phyloP scores from a whole-genome alignment of 2,888 invertebrate species.

The Anticlea derivata region DNA sequence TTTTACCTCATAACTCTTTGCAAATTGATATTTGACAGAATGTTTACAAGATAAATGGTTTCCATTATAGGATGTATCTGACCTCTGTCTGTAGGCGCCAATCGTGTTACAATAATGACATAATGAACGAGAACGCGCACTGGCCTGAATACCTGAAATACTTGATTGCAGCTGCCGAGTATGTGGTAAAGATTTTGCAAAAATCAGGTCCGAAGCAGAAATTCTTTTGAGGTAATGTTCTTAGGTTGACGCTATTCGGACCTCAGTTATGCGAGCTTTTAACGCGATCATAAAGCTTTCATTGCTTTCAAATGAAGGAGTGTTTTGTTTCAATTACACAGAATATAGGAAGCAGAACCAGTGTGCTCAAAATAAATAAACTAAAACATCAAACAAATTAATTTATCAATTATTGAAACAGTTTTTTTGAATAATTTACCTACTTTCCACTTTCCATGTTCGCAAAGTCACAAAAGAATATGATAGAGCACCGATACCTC shows the following conservation, averaged over 20 bases:
- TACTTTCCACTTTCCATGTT: too few species aligned
- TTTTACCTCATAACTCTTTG: conserved; percentile 20
- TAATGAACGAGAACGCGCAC: conserved; percentile 48
- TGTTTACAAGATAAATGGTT: conserved; percentile 33
- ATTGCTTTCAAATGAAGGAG: neutral
- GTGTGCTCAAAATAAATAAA: too few species aligned
- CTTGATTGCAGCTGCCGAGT: conserved; percentile 29
- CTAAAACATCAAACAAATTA: too few species aligned
- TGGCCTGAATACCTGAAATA: conserved; percentile 53
- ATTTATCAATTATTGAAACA: too few species aligned
- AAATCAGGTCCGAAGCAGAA: conserved; percentile 5
- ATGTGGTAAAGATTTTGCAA: conserved; percentile 23
- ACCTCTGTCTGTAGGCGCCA: conserved; percentile 35
- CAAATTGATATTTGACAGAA: conserved; percentile 28
- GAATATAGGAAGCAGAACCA: too few species aligned
- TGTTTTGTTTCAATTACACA: too few species aligned
- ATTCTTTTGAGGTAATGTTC: conserved; percentile 3
- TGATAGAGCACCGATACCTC: too few species aligned
- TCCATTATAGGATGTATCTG: conserved; percentile 36
- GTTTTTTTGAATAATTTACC: too few species aligned
- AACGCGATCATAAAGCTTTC: too few species aligned
- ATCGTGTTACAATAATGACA: conserved; percentile 47
- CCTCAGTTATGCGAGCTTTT: conserved; percentile 1
- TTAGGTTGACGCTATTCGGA: conserved; percentile 21
- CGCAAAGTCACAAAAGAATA: too few species aligned